These are phyloP conservation scores for Corythornis cristatus DNA, from an alignment of 2,113 vertebrate genomes.

Conservation along the genomic window DNA sequence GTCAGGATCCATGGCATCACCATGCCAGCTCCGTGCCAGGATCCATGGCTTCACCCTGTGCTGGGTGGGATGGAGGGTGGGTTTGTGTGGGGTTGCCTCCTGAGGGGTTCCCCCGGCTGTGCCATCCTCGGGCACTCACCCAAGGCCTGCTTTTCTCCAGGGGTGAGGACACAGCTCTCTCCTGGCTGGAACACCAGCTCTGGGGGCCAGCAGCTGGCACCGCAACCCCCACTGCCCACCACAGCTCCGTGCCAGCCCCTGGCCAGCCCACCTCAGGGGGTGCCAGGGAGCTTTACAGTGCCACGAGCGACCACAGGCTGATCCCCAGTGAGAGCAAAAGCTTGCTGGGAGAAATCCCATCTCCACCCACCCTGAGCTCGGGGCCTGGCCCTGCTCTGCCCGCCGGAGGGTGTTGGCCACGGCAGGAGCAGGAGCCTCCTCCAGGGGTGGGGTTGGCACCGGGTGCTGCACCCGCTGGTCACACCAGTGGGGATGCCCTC, in stretches of 20 bases:
- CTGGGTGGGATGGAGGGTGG: too few species aligned
- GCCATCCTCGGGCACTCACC: background rate
- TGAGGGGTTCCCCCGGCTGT: background rate
- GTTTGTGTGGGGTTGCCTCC: too few species aligned
- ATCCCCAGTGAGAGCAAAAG: background rate
- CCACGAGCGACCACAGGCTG: background rate
- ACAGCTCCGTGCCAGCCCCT: background rate
- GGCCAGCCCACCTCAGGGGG: accelerated
- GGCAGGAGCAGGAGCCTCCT: background rate
- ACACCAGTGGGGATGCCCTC: background rate
- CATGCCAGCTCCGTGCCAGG: too few species aligned
- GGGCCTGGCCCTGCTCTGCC: background rate
- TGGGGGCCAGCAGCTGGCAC: background rate
- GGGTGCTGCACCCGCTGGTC: background rate
- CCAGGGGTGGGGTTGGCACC: accelerated
- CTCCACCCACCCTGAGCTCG: accelerated
- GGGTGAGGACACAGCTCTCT: background rate
- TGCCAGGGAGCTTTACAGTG: background rate
- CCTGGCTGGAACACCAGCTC: background rate
- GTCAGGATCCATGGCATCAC: too few species aligned
- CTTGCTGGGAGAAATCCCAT: background rate
- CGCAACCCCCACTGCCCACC: accelerated
- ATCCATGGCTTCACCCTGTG: too few species aligned
- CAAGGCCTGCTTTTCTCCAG: accelerated
- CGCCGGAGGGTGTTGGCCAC: background rate